Evolutionary conservation across 2,888 invertebrate species (phyloP).

Genomic region (Sisyra nigra): DNA sequence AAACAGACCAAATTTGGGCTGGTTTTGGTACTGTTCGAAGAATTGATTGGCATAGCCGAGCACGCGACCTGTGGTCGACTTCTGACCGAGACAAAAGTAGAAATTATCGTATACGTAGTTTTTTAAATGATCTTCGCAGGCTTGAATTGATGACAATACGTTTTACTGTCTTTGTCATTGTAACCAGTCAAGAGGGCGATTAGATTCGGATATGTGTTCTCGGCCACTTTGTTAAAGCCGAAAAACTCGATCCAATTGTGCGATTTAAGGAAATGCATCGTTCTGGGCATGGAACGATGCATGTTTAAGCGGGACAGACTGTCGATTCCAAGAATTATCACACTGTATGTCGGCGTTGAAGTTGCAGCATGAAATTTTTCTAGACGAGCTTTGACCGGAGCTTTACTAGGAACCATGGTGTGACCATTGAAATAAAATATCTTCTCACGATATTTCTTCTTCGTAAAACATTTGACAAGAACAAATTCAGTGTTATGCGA

Average conservation of each 20-base stretch:
- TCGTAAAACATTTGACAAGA: conserved; percentile 4
- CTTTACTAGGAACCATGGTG: conserved; percentile 31
- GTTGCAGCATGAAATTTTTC: conserved; percentile 14
- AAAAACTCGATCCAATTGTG: conserved; percentile 31
- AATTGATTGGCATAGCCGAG: conserved; percentile 53
- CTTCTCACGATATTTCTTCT: conserved; percentile 10
- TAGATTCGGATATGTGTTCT: conserved; percentile 83
- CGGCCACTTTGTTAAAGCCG: conserved; percentile 49
- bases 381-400: conserved; percentile 30
- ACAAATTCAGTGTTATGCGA: conserved; percentile 9
- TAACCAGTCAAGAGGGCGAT: conserved; percentile 66
- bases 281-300: conserved; percentile 56
- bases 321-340: conserved; percentile 71
- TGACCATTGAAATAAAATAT: conserved; percentile 20
- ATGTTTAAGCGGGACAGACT: conserved; percentile 70
- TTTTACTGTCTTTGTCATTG: conserved; percentile 29
- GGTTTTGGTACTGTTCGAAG: conserved; percentile 38
- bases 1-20: conserved; percentile 58
- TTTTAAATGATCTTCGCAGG: conserved; percentile 40
- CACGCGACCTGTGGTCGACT: conserved; percentile 48
- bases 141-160: conserved; percentile 39
- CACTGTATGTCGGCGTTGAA: conserved; percentile 32
- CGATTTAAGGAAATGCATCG: conserved; percentile 45
- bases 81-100: conserved; percentile 42
- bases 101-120: conserved; percentile 32